Percentiles rank a stretch among this genome's conserved stretches.
These are phyloP conservation scores for Pygocentrus nattereri DNA, from an alignment of 2,797 vertebrate genomes.

Conservation along the genomic window DNA sequence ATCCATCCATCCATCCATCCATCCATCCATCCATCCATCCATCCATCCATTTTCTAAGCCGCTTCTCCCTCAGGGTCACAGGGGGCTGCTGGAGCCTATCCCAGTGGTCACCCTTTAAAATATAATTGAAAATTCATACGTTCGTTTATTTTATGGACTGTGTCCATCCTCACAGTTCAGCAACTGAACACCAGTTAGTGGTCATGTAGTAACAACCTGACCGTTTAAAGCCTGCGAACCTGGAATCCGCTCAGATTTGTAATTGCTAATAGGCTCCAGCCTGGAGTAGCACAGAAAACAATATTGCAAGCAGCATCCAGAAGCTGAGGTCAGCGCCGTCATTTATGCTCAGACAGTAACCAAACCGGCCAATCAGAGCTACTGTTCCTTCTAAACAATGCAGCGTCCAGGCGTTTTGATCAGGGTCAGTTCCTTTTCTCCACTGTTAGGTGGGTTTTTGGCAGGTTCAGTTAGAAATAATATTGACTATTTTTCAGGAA, in stretches of 20 bases:
- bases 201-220: no score
- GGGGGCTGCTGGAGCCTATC: no score
- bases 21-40: no score
- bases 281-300: neutral
- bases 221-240: no score
- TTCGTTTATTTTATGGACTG: no score
- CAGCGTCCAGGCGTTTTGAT: slow-evolving; percentile 2
- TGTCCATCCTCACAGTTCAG: neutral
- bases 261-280: neutral
- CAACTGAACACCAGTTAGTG: neutral
- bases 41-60: no score
- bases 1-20: no score
- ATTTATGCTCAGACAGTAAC: neutral
- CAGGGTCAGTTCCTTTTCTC: neutral
- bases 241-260: slow-evolving; percentile 8
- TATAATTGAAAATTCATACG: no score
- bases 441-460: neutral
- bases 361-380: neutral
- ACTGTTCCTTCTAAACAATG: slow-evolving; percentile 12
- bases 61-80: no score
- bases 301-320: slow-evolving; percentile 12
- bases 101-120: no score
- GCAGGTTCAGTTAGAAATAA: neutral
- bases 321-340: slow-evolving; percentile 4
- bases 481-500: neutral